Evolutionary conservation across 2,797 vertebrate genomes (phyloP), one percentile per base, ranked within the genome.

Genomic region (Acanthurus lineatus): DNA sequence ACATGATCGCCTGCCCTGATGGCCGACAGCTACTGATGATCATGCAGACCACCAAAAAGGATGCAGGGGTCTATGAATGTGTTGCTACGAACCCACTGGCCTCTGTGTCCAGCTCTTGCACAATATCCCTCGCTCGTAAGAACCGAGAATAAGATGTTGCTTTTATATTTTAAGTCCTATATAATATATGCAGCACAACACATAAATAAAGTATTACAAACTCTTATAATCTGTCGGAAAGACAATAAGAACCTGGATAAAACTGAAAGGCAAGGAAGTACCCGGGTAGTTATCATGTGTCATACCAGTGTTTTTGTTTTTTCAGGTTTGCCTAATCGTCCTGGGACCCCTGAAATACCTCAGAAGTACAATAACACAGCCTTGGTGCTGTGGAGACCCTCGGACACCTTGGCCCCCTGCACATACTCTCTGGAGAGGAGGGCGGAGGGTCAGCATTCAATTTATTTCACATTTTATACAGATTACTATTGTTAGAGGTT

Each of bases 361-460:
- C 98, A 99, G 91, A 97, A 96, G 87, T 99, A 98, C 90, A 97
- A 96, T 88, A 98, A 99, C 93, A 99, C 97, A 0, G 97, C 97
- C 0, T 88, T 99, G 92, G 97, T 99, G 48, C 86, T 99, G 48
- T 99, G 98, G 98, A 98, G 98, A 78, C 97, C 98, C 0, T 97
- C 97, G 0, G 97, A 98, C 75, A 96, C 95, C 19, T 92, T 93
- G 85, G 97, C 97, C 2, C 97, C 98, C 1, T 99, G 98, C 89
- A 99, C 97, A 0, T 99, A 99, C 89, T 97, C 95, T 0, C 88
- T 99, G 94, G 98, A 99, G 90, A 92, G 94, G 77, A 96, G 92
- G 82, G 85, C 95, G 47, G 96, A 97, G 25, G 97, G 98, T 99
- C 81, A 5, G 95, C 1, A 66, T 44, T n/a, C 0, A 0, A 49